These are phyloP conservation scores for Notodonta ziczac DNA, from an alignment of 2,888 invertebrate genomes.

Conservation along the genomic window DNA sequence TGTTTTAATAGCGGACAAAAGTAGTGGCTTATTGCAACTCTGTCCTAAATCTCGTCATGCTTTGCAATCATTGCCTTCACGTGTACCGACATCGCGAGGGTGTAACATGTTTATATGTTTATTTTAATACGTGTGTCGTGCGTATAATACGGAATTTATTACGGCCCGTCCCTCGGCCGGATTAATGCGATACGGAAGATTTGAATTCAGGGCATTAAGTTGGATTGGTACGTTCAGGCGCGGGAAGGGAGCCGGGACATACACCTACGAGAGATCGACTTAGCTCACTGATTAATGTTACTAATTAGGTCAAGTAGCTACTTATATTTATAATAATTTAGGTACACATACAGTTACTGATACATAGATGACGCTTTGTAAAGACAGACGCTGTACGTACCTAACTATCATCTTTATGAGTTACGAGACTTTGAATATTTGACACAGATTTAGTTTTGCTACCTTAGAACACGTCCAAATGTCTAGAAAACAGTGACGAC, in stretches of 20 bases:
- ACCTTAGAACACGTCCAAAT: no score
- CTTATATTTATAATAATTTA: no score
- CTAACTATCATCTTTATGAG: no score
- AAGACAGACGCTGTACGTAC: no score
- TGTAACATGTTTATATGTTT: slow-evolving; percentile 84
- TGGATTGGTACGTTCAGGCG: slow-evolving; percentile 73
- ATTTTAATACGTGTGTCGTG: slow-evolving; percentile 85
- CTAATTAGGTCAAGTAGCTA: slow-evolving; percentile 36
- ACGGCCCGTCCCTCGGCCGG: slow-evolving; percentile 77
- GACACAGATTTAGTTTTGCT: no score
- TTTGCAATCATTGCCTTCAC: slow-evolving; percentile 42
- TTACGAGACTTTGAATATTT: no score
- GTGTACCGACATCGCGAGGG: slow-evolving; percentile 64
- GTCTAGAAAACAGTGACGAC: no score
- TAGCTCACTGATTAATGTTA: slow-evolving; percentile 50
- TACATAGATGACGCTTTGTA: no score
- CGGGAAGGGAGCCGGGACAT: slow-evolving; percentile 11
- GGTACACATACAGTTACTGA: no score
- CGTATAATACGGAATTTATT: slow-evolving; percentile 85
- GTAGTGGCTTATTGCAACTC: not conserved
- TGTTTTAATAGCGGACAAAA: no score
- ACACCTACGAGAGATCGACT: not conserved
- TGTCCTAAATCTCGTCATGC: not conserved
- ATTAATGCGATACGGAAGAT: slow-evolving; percentile 84
- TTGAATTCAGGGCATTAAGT: slow-evolving; percentile 82